Percentiles rank a stretch among this genome's conserved stretches.
These are phyloP conservation scores for Rachycentron canadum DNA, from an alignment of 2,797 vertebrate species.

Conservation along the genomic window DNA sequence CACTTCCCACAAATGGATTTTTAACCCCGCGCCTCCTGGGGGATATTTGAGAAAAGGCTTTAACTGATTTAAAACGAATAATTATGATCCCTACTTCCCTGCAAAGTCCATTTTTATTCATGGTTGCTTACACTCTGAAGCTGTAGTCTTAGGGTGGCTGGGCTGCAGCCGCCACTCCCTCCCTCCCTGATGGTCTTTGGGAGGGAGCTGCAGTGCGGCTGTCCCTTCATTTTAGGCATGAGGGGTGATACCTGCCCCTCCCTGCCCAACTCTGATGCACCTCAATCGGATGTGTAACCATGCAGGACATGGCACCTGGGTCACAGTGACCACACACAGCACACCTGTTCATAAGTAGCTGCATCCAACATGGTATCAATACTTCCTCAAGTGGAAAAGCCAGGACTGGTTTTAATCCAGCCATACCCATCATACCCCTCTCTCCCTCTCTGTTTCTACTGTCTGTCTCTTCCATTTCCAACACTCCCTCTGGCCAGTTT, in stretches of 20 bases:
- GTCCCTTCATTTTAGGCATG: slow-evolving; percentile 66
- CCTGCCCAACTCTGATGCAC: slow-evolving; percentile 49
- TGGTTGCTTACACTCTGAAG: slow-evolving; percentile 82
- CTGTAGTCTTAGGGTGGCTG: slow-evolving; percentile 58
- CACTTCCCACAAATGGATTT: slow-evolving; percentile 90
- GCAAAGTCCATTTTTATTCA: slow-evolving; percentile 85
- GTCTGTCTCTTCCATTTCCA: slow-evolving; percentile 7
- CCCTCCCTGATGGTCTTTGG: slow-evolving; percentile 46
- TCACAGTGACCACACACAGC: slow-evolving; percentile 71
- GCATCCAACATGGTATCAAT: slow-evolving; percentile 75
- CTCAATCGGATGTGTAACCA: slow-evolving; percentile 70
- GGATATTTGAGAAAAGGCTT: slow-evolving; percentile 87
- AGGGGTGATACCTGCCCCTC: slow-evolving; percentile 55
- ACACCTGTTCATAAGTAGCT: slow-evolving; percentile 74
- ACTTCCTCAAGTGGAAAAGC: slow-evolving; percentile 73
- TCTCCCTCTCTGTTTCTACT: slow-evolving; percentile 15
- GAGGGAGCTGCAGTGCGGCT: slow-evolving; percentile 51
- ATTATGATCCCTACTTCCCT: slow-evolving; percentile 83
- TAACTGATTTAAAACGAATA: slow-evolving; percentile 88
- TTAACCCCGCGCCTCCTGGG: slow-evolving; percentile 84
- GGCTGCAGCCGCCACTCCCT: slow-evolving; percentile 18
- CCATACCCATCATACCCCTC: slow-evolving; percentile 12
- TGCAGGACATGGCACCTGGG: slow-evolving; percentile 69
- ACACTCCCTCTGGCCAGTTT: slow-evolving; percentile 35
- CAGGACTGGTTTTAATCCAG: slow-evolving; percentile 60